Evolutionary conservation across 1,140 invertebrate genomes (phyloP).

Genomic region (Tachypleus tridentatus): DNA sequence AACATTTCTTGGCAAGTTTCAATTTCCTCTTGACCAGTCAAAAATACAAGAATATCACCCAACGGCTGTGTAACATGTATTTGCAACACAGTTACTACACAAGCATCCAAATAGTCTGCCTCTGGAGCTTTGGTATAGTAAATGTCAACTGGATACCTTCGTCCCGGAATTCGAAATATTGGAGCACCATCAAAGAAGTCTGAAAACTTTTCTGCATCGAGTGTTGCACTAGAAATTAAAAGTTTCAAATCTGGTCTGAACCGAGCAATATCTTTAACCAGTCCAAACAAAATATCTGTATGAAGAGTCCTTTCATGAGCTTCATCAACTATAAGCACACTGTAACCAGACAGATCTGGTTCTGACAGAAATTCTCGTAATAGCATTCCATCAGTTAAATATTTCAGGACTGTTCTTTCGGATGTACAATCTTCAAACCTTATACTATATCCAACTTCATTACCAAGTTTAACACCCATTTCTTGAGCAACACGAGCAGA

Average conservation of each 20-base stretch:
- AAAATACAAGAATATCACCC: constrained; percentile 93
- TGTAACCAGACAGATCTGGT: constrained; percentile 87
- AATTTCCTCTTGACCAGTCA: constrained; percentile 91
- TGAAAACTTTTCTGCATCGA: constrained; percentile 98
- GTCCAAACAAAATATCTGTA: constrained; percentile 95
- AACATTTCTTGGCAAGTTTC: constrained; percentile 90
- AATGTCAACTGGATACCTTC: constrained; percentile 77
- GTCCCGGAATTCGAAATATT: constrained; percentile 89
- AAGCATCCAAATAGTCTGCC: constrained; percentile 95
- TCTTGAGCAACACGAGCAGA: constrained; percentile 59
- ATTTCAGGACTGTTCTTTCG: constrained; percentile 73
- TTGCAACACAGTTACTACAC: constrained; percentile 90
- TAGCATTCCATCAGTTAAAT: constrained; percentile 99
- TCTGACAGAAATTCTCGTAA: constrained; percentile 95
- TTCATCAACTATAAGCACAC: constrained; percentile 97
- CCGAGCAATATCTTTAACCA: constrained; percentile 94
- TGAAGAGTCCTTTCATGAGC: constrained; percentile 97
- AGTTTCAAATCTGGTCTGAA: constrained; percentile 92
- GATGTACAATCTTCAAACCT: constrained; percentile 68
- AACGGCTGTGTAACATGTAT: constrained; percentile 89
- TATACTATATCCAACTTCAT: constrained; percentile 62
- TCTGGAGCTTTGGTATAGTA: constrained; percentile 99
- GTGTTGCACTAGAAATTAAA: constrained; percentile 92
- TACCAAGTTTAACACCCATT: constrained; percentile 54
- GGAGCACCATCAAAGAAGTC: constrained; percentile 97